Percentiles rank a stretch among this genome's conserved stretches.
Evolutionary conservation across 2,797 vertebrate genomes (phyloP).

Genomic region (Heliangelus exortis): DNA sequence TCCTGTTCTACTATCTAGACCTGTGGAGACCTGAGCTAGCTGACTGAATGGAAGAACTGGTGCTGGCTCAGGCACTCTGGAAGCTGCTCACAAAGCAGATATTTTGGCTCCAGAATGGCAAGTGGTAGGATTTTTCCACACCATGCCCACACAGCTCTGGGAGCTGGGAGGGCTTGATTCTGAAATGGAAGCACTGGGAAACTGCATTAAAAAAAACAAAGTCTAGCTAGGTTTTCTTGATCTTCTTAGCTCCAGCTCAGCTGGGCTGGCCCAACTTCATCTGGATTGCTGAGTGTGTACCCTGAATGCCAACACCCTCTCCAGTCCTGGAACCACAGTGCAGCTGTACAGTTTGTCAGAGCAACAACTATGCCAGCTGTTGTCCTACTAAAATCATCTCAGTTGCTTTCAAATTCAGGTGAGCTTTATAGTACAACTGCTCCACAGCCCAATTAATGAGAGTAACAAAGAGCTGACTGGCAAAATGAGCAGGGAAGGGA

Average conservation of each 20-base stretch:
- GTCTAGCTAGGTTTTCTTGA: fast-evolving
- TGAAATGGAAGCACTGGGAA: not conserved
- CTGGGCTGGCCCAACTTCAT: not conserved
- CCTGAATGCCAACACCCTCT: not conserved
- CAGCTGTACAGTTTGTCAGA: not conserved
- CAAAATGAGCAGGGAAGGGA: not conserved
- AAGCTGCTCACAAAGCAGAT: not conserved
- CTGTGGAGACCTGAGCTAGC: not conserved
- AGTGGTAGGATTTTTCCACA: not conserved
- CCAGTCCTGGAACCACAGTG: not conserved
- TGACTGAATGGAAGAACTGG: not conserved
- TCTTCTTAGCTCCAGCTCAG: not conserved
- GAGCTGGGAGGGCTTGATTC: not conserved
- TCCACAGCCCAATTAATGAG: not conserved
- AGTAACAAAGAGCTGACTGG: not conserved
- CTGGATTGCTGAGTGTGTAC: fast-evolving
- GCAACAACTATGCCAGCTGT: not conserved
- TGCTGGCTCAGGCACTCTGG: not conserved
- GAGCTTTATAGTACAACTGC: not conserved
- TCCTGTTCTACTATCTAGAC: not conserved
- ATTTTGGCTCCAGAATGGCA: not conserved
- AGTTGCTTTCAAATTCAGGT: not conserved
- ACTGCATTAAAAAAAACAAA: not conserved
- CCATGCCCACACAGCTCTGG: fast-evolving
- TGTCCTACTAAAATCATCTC: not conserved